Evolutionary conservation across 2,888 invertebrate species (phyloP), one percentile per base, ranked within the genome.

Genomic region (Pollenia angustigena): DNA sequence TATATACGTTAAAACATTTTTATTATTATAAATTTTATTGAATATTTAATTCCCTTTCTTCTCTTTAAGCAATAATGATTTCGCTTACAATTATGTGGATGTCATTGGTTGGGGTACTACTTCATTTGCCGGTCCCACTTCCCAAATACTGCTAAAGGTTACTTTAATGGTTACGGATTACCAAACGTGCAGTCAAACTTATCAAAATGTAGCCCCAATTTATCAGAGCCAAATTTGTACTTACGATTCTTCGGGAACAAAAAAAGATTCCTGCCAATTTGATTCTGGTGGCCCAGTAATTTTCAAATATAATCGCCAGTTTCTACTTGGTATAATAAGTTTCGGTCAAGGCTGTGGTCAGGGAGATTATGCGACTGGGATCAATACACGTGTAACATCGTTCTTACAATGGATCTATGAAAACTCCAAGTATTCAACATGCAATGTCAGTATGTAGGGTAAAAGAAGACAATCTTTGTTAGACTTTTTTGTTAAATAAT

Each of bases 251-350:
- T 64, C 86, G 3, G 90, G 90, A 32, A 87, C 56, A 0, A 48
- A 71, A 0, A 89, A 89, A 0, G 95, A 95, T 87, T 91, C 94
- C 2, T 95, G 95, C 80, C 94, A 92, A 40, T 89, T 90, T 68
- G 94, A 94, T 88, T 94, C 95, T 0, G 95, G 95, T 1, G 95
- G 95, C 1, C 95, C 95, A 0, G 90, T 94, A 10, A 86, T 94
- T 9, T 79, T 46, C 12, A 94, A 94, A 91, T 89, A 91, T 82
- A n/a, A 69, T 85, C 91, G 92, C 50, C 90, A 94, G 8, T 93
- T 93, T 64, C 85, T 94, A 1, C 46, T 94, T 1, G 96, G 95
- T 3, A 86, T 95, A 14, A 94, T 95, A 58, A 95, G 94, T 64
- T 94, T 90, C 87, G 95, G 95, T 54, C 88, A 89, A 12, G 92